These are phyloP conservation scores for Regulus satrapa DNA, from an alignment of 2,113 vertebrate species.

Conservation along the genomic window DNA sequence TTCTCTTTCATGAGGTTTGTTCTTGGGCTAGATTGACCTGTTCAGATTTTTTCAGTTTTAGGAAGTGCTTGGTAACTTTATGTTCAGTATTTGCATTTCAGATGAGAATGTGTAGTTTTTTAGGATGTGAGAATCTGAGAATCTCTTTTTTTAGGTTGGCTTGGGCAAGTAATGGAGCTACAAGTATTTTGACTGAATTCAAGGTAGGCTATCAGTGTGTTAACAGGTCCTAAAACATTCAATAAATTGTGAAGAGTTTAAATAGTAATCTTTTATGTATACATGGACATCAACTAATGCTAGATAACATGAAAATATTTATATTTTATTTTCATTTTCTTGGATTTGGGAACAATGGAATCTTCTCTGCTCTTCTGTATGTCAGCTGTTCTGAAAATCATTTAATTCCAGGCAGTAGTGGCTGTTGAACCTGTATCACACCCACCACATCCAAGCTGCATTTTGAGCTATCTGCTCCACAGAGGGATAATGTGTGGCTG, in stretches of 20 bases:
- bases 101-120: neutral
- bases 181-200: neutral
- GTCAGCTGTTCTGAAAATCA: neutral
- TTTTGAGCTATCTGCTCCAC: fast-evolving
- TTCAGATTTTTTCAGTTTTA: neutral
- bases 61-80: neutral
- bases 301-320: neutral
- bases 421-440: neutral
- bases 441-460: neutral
- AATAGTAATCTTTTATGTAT: neutral
- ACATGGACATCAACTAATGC: neutral
- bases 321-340: neutral
- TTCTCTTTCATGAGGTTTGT: neutral
- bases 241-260: neutral
- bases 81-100: neutral
- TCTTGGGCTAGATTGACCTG: neutral
- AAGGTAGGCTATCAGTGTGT: neutral
- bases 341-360: neutral
- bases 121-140: neutral
- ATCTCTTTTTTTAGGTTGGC: neutral
- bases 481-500: neutral
- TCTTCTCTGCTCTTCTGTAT: neutral
- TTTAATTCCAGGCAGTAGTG: neutral
- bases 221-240: neutral
- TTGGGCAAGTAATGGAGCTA: neutral